Evolutionary conservation across 2,888 invertebrate genomes (phyloP).

Genomic region (Eristalis tenax): DNA sequence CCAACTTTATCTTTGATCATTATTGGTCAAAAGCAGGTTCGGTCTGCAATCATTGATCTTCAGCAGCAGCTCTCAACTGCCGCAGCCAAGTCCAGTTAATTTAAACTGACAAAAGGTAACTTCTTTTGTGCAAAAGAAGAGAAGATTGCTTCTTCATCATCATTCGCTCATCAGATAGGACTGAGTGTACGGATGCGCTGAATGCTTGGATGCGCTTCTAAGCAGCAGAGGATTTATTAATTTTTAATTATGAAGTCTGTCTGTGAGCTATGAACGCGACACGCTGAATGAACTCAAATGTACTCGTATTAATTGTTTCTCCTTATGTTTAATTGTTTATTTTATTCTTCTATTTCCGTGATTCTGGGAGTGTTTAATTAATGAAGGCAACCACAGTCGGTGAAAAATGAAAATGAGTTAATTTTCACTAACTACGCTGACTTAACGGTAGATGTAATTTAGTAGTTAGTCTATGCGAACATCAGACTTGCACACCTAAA

Average conservation of each 20-base stretch:
- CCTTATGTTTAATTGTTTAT: conserved; percentile 70
- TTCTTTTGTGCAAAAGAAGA: background rate
- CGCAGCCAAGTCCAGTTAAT: background rate
- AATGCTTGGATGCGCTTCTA: conserved; percentile 60
- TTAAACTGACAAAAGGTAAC: background rate
- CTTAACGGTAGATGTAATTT: conserved; percentile 64
- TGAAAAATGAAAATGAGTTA: conserved; percentile 44
- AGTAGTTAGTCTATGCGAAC: conserved; percentile 5
- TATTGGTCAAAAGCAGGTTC: conserved; percentile 54
- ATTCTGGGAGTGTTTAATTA: conserved; percentile 2
- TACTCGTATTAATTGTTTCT: conserved; percentile 64
- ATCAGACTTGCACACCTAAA: background rate
- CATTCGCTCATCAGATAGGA: background rate
- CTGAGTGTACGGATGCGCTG: conserved; percentile 22
- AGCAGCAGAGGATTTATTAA: conserved; percentile 69
- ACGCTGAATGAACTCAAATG: conserved; percentile 62
- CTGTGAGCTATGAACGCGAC: conserved; percentile 64
- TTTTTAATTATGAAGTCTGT: conserved; percentile 62
- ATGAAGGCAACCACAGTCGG: background rate
- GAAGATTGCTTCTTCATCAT: background rate
- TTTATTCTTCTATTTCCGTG: conserved; percentile 64
- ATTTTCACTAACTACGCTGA: conserved; percentile 47
- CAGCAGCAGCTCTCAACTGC: background rate
- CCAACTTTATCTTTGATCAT: conserved; percentile 48
- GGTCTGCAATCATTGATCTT: conserved; percentile 53